Conservation (phyloP, 2,113 vertebrate species). For the Muscicapa adusta region DNA sequence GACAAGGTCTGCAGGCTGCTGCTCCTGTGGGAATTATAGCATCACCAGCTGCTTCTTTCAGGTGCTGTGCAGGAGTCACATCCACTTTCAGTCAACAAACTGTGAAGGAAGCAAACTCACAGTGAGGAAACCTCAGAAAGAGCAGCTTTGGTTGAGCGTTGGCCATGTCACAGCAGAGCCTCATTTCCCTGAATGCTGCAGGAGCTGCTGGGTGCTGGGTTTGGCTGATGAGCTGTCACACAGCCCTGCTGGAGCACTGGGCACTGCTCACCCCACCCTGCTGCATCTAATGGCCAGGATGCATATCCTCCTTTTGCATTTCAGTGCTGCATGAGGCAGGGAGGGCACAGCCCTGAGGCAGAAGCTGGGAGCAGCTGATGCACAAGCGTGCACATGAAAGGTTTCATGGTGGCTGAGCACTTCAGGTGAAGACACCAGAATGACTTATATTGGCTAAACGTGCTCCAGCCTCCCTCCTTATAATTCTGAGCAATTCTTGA, state of each 20-base stretch:
- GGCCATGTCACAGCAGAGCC: background rate
- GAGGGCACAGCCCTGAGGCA: background rate
- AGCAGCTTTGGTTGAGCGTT: background rate
- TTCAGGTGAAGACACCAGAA: background rate
- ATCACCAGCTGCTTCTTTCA: background rate
- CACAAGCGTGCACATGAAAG: background rate
- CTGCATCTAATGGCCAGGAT: background rate
- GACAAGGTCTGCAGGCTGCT: background rate
- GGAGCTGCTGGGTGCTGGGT: background rate
- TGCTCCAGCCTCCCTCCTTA: accelerated
- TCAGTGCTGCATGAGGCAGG: accelerated
- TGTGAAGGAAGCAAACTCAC: background rate
- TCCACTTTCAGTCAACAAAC: background rate
- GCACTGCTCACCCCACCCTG: background rate
- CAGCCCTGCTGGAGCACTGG: accelerated
- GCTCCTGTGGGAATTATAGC: accelerated
- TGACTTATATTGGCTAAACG: background rate
- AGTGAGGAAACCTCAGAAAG: background rate
- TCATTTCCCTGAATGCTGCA: background rate
- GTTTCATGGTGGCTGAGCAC: background rate
- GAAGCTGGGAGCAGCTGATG: background rate
- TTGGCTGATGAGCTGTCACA: background rate
- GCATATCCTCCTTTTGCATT: accelerated
- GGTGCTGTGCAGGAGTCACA: background rate
- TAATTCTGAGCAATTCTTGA: background rate